Conservation (phyloP, 35 echinoderm and acorn worm genomes). For the Apostichopus japonicus region DNA sequence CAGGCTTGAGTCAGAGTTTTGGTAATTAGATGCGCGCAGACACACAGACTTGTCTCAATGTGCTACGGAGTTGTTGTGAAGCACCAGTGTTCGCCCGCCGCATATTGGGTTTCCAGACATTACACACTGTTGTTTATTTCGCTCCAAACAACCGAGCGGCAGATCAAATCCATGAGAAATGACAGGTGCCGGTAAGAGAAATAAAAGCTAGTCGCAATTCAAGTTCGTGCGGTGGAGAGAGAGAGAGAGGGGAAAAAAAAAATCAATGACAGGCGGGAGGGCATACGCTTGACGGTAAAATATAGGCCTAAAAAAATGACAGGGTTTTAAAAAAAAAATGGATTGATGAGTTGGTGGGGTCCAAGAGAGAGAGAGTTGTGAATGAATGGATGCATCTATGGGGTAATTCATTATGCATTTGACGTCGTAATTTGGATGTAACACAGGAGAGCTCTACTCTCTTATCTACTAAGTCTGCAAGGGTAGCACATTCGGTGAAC, state of each 20-base stretch:
- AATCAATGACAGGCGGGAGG: slow-evolving; percentile 22
- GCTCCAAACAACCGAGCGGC: background rate
- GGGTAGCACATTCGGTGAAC: too few species aligned
- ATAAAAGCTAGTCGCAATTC: background rate
- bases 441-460: background rate
- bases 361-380: background rate
- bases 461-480: too few species aligned
- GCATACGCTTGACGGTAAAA: background rate
- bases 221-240: background rate
- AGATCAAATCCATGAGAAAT: slow-evolving; percentile 33
- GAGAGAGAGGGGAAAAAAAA: background rate
- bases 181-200: slow-evolving; percentile 18
- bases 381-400: slow-evolving; percentile 10
- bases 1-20: slow-evolving; percentile 12
- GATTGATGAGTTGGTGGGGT: background rate
- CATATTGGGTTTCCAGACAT: slow-evolving; percentile 18
- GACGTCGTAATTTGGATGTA: background rate
- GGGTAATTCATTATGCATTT: background rate
- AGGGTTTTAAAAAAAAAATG: background rate
- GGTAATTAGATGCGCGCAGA: slow-evolving; percentile 45
- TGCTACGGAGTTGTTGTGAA: background rate
- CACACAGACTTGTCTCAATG: slow-evolving; percentile 16
- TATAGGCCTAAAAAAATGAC: slow-evolving; percentile 20
- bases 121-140: slow-evolving; percentile 39
- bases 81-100: background rate